phyloP scores from a whole-genome alignment of 2,113 vertebrate species.

The Oryzias celebensis region DNA sequence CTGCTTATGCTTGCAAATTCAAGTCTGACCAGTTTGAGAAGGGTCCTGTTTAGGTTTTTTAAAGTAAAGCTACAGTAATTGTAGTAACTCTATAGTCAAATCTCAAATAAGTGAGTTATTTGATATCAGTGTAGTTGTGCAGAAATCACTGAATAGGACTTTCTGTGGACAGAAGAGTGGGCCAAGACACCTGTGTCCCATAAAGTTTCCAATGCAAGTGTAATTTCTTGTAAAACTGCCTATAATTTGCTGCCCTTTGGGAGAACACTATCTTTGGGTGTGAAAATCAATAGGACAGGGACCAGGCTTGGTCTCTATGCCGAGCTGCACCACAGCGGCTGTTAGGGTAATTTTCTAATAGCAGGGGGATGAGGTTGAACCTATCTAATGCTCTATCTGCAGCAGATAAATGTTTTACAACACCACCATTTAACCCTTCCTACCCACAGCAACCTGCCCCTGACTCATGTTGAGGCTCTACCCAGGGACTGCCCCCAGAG shows the following conservation, averaged over 20 bases:
- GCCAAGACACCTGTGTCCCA: slow-evolving; percentile 79
- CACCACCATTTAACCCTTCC: slow-evolving; percentile 72
- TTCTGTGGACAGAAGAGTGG: slow-evolving; percentile 28
- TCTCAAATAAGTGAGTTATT: too few relatives aligned
- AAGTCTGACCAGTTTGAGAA: too few relatives aligned
- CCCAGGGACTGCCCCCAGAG: slow-evolving; percentile 43
- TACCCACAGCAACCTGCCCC: slow-evolving; percentile 32
- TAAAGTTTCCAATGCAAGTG: slow-evolving; percentile 95
- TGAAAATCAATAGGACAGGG: slow-evolving; percentile 76
- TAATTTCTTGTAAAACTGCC: slow-evolving; percentile 94
- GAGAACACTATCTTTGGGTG: slow-evolving; percentile 71
- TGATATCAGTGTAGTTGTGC: too few relatives aligned
- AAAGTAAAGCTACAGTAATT: too few relatives aligned
- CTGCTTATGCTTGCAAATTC: too few relatives aligned
- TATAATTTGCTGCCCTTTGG: slow-evolving; percentile 90
- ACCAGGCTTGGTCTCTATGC: slow-evolving; percentile 62
- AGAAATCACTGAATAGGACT: slow-evolving; percentile 1
- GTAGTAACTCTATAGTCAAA: too few relatives aligned
- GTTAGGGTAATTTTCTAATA: slow-evolving; percentile 81
- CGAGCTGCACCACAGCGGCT: slow-evolving; percentile 57
- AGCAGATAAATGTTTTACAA: slow-evolving; percentile 79
- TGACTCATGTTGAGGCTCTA: slow-evolving; percentile 21
- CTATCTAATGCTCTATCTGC: slow-evolving; percentile 72
- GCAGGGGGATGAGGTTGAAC: slow-evolving; percentile 59
- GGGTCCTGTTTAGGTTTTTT: too few relatives aligned